Base-by-base conservation (phyloP, 92 coral and sea anemone genomes). In the Blastomussa wellsi region DNA sequence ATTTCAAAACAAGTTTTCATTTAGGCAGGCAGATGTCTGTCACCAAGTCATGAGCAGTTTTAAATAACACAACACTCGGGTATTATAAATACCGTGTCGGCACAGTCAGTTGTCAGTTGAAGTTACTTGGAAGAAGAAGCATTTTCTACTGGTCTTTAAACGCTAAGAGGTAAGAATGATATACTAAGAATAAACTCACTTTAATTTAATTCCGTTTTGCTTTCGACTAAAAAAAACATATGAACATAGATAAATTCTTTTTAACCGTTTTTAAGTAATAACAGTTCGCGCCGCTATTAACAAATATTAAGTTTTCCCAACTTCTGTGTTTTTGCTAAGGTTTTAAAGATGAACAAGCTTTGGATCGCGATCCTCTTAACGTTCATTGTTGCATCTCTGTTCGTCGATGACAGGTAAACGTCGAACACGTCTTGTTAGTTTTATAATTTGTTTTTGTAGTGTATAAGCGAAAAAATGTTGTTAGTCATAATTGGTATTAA, bases 361-460 rank as follows among this genome's bases (percentile, higher is more conserved):
- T 76, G 66, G 80, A 33, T 52, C 14, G 66, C 80, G 0, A 17
- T 76, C 31, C 80, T 76, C 29, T 1, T 76, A 32, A 51, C 31
- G 80, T 32, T 76, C 8, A 66, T 76, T 52, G 65, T 48, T 49
- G 65, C 80, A 76, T 31, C 80, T 76, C 65, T 76, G 14, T 76
- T 76, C 5, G 52, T 76, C 38, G 80, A 76, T 33, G 65, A 76
- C 80, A 76, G 80, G 80, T 76, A 48, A 75, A n/a, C n/a, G n/a
- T n/a, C n/a, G n/a, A n/a, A n/a, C n/a, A n/a, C n/a, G n/a, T n/a
- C n/a, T n/a, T n/a, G n/a, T n/a, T n/a, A n/a, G n/a, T n/a, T n/a
- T n/a, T n/a, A n/a, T n/a, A n/a, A n/a, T n/a, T n/a, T n/a, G n/a
- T 49, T 28, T 29, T 42, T 26, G 14, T 38, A 37, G 29, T 19